Evolutionary conservation across 2,113 vertebrate genomes (phyloP), one percentile per base, ranked within the genome.

Genomic region (Phocoena phocoena): DNA sequence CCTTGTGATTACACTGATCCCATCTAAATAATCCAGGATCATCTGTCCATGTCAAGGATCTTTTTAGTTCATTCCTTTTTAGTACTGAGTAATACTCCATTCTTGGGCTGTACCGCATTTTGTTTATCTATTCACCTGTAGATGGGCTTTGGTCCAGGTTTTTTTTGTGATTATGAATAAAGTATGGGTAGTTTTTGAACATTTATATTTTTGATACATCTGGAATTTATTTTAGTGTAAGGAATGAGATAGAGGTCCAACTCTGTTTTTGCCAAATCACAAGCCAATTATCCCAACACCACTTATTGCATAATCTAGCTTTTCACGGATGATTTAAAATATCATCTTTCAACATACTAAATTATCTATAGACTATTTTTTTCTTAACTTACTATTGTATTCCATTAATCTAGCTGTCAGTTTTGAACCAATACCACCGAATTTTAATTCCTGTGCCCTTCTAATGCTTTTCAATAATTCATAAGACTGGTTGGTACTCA

Each of bases 291-390:
- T 80, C 44, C 44, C 65, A 53, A 76, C 8, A 82, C 38, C 9
- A 28, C 55, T 62, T 88, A 50, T 74, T 88, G 38, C 15, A 71
- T 31, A 77, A 65, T 79, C 44, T 20, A 60, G 77, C 53, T 91
- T 91, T 95, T 84, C 65, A 88, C 33, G 50, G 91, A 84, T 90
- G 53, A 96, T 79, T 79, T 84, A 58, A 96, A 96, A 55, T 79
- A 80, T 85, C n/a, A 80, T 82, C 63, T 76, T 65, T 71, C 31
- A 71, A 82, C 90, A 55, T 83, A 74, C 47, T 65, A 93, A 87
- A 93, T 90, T 97, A 20, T 82, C 68, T 5, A 62, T 63, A 62
- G 76, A 70, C 20, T 58, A 36, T 36, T 17, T 89, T 94, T 97
- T 97, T 50, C 38, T 60, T 53, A 90, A 41, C 44, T 83, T 82